Evolutionary conservation across 2,113 vertebrate species (phyloP), one percentile per base, ranked within the genome.

Genomic region (Trochalopteron elliotii): DNA sequence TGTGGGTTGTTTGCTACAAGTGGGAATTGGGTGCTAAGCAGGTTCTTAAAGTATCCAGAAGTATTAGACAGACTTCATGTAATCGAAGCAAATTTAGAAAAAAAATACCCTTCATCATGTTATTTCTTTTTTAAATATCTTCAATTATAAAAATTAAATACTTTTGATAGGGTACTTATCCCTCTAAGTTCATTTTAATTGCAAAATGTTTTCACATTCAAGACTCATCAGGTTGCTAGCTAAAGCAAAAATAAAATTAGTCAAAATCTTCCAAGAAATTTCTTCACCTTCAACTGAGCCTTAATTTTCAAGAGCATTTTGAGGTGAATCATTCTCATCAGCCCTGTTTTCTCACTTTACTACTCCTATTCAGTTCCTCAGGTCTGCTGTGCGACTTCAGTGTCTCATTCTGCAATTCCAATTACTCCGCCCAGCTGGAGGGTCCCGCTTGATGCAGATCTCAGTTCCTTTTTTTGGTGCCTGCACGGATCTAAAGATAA

Each of bases 11-110:
- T 97, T 94, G 93, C 97, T 96, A 85, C 95, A 93, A 97, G 84
- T 94, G 96, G 96, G 97, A 98, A 97, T 83, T 95, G 97, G 95
- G 97, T 96, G 94, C 95, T 94, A 81, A 98, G 90, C 89, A 95
- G 89, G 93, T 96, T 94, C 87, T 95, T 90, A 93, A 96, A 98
- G 95, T 71, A 88, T 76, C 84, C 67, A 87, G 50, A 93, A 96
- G 95, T 86, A 90, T 97, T 78, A 68, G 75, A 71, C 42, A 83
- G 89, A 84, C 80, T 91, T 85, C 35, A 76, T 55, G 61, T 72
- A 84, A 81, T 76, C 14, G 83, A 96, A 81, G 33, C 44, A 82
- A 86, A 67, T 82, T 92, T n/a, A 28, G 3, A 17, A 77, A 91
- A 70, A 71, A 79, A 53, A 20, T 13, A 6, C 7, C 33, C 56